These are phyloP conservation scores for Arvicanthis niloticus DNA, from an alignment of 2,113 vertebrate species.

Conservation along the genomic window DNA sequence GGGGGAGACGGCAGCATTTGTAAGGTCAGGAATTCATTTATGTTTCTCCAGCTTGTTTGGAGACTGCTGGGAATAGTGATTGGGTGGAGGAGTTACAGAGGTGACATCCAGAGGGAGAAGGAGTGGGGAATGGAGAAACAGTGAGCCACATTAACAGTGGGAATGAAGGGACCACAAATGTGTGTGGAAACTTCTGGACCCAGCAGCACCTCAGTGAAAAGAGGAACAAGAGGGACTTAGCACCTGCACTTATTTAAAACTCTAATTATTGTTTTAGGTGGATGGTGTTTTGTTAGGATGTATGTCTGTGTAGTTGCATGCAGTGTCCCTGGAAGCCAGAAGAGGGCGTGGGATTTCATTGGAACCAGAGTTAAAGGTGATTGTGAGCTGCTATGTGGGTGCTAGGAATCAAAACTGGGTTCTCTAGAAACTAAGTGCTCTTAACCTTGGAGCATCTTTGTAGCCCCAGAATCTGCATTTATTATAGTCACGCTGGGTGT, in stretches of 20 bases:
- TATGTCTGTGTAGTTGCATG: background rate
- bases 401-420: background rate
- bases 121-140: background rate
- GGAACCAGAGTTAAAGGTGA: background rate
- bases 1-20: background rate
- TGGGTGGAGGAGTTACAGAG: conserved; percentile 41
- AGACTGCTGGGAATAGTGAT: conserved; percentile 29
- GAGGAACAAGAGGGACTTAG: too few species aligned
- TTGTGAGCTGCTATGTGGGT: background rate
- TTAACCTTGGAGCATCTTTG: background rate
- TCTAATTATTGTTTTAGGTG: background rate
- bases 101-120: conserved; percentile 54
- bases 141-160: background rate
- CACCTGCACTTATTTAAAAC: background rate
- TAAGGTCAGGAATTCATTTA: background rate
- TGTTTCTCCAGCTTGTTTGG: conserved; percentile 20
- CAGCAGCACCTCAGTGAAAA: background rate
- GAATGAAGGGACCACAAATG: background rate
- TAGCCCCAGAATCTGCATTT: background rate
- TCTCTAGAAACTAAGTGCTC: background rate
- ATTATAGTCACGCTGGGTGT: background rate
- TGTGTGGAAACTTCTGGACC: background rate
- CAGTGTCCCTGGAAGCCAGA: background rate
- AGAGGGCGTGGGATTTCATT: background rate
- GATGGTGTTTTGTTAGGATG: background rate